Evolutionary conservation across 2,797 vertebrate species (phyloP).

Genomic region (Chelon auratus): DNA sequence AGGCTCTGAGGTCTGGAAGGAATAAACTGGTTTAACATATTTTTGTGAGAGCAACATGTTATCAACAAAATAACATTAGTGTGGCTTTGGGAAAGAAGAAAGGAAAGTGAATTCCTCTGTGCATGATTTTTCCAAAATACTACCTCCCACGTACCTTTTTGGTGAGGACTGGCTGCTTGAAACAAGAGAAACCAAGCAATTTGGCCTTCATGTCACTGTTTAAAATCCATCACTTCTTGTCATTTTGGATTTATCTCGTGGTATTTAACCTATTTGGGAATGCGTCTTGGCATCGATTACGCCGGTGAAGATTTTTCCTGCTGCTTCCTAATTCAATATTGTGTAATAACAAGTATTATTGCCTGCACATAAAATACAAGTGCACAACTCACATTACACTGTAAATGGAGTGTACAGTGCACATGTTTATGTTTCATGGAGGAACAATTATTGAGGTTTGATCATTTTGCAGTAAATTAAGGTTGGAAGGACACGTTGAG

Average conservation of each 20-base stretch:
- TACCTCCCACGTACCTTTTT: slow-evolving; percentile 38
- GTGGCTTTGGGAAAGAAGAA: slow-evolving; percentile 32
- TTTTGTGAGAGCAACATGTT: slow-evolving; percentile 20
- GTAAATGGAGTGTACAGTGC: slow-evolving; percentile 33
- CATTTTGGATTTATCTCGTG: slow-evolving; percentile 67
- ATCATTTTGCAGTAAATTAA: slow-evolving; percentile 43
- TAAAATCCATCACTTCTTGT: slow-evolving; percentile 71
- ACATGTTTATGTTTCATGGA: slow-evolving; percentile 44
- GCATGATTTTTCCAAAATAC: slow-evolving; percentile 46
- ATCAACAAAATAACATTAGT: slow-evolving; percentile 38
- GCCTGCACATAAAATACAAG: slow-evolving; percentile 49
- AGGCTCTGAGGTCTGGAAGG: slow-evolving; percentile 14
- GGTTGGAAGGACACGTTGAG: slow-evolving; percentile 28
- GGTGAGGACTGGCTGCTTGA: slow-evolving; percentile 60
- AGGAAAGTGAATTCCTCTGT: slow-evolving; percentile 21
- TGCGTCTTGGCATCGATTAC: slow-evolving; percentile 53
- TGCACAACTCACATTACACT: slow-evolving; percentile 51
- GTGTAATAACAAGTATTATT: slow-evolving; percentile 58
- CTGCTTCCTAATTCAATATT: slow-evolving; percentile 68
- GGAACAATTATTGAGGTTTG: slow-evolving; percentile 50
- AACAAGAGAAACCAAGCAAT: slow-evolving; percentile 77
- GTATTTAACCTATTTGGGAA: slow-evolving; percentile 69
- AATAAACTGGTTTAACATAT: slow-evolving; percentile 20
- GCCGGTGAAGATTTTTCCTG: slow-evolving; percentile 47
- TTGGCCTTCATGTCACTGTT: slow-evolving; percentile 66